These are phyloP conservation scores for Gonioctena quinquepunctata DNA, from an alignment of 1,140 invertebrate genomes.

Conservation along the genomic window DNA sequence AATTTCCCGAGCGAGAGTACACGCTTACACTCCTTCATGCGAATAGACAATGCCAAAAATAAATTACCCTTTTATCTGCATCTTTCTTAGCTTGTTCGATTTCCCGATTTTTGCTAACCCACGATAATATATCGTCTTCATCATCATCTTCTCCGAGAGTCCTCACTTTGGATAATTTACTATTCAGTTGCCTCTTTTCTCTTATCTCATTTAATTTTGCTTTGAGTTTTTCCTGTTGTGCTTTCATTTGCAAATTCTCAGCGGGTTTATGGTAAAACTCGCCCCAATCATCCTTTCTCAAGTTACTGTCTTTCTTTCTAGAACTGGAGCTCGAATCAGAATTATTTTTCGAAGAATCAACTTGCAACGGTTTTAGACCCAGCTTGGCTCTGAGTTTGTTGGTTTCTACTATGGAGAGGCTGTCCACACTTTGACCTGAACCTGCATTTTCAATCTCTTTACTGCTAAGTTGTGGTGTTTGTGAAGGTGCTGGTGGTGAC, in stretches of 20 bases:
- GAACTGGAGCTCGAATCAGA: constrained; percentile 35
- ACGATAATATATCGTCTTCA: constrained; percentile 72
- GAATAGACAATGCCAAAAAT: neutral
- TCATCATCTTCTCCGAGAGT: constrained; percentile 73
- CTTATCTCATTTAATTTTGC: constrained; percentile 77
- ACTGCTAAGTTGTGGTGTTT: neutral
- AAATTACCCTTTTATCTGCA: constrained; percentile 81
- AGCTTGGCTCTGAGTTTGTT: constrained; percentile 91
- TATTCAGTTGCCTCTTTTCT: constrained; percentile 81
- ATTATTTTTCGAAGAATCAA: constrained; percentile 58
- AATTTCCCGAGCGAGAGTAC: too few species aligned
- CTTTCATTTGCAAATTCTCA: constrained; percentile 76
- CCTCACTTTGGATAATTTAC: constrained; percentile 71
- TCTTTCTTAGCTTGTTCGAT: constrained; percentile 80
- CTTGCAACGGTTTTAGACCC: constrained; percentile 89
- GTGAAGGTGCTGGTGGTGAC: constrained; percentile 54
- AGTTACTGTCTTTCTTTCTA: constrained; percentile 57
- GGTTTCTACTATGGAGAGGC: constrained; percentile 86
- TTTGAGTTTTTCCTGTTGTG: constrained; percentile 78
- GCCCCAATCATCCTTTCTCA: constrained; percentile 76
- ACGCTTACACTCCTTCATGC: too few species aligned
- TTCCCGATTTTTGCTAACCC: constrained; percentile 83
- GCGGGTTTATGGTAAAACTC: constrained; percentile 94
- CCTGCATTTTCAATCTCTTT: constrained; percentile 21
- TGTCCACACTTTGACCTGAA: constrained; percentile 54